A percentile compares a stretch with the other conserved stretches of the same genome.
phyloP scores from a whole-genome alignment of 2,113 vertebrate species.

The Nymphicus hollandicus region DNA sequence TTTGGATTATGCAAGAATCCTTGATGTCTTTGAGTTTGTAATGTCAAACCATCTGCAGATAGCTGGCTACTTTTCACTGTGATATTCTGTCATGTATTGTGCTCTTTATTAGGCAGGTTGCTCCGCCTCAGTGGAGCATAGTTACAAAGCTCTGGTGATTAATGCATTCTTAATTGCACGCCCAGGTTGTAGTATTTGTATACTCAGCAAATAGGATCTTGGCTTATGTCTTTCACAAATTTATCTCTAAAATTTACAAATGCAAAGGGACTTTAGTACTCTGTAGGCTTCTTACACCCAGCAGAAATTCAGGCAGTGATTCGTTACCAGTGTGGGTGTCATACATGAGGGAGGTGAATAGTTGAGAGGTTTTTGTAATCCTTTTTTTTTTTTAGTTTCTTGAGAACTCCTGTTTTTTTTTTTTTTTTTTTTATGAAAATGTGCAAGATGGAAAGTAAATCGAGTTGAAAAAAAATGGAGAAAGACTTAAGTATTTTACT shows the following conservation, averaged over 20 bases:
- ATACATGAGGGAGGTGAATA: not conserved
- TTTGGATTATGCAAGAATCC: not conserved
- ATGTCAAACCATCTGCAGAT: not conserved
- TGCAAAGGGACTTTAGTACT: fast-evolving
- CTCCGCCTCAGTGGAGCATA: not conserved
- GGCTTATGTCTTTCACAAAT: not conserved
- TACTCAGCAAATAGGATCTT: not conserved
- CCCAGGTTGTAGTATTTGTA: not conserved
- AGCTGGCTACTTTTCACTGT: not conserved
- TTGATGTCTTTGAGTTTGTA: not conserved
- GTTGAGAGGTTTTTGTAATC: not conserved
- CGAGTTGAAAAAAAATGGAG: not conserved
- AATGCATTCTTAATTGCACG: not conserved
- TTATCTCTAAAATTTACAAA: not conserved
- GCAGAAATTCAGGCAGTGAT: not conserved
- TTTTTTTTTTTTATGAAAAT: not conserved
- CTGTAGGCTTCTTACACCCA: not conserved
- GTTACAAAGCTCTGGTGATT: not conserved
- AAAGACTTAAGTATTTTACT: not conserved
- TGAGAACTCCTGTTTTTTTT: not conserved
- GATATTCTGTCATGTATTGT: not conserved
- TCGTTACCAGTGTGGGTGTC: fast-evolving
- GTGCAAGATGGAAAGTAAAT: not conserved
- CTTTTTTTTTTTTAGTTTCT: not conserved
- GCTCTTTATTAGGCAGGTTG: not conserved